phyloP scores from a whole-genome alignment of 1,140 invertebrate genomes.

The Stenopsyche tienmushanensis region DNA sequence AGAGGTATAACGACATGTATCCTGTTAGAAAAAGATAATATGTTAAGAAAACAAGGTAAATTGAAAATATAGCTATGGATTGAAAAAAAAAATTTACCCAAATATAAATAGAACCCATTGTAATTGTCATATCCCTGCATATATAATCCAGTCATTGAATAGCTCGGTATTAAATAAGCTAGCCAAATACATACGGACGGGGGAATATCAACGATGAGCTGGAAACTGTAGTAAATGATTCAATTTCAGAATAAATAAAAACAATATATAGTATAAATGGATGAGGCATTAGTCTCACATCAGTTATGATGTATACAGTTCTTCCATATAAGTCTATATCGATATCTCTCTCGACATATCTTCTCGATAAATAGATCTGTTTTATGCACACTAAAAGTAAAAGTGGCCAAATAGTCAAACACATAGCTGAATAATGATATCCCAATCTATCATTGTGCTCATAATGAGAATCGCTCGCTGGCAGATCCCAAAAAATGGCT shows the following conservation, averaged over 20 bases:
- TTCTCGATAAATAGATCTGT: slow-evolving; percentile 68
- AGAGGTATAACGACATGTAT: slow-evolving; percentile 77
- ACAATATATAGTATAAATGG: no score
- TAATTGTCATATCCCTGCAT: slow-evolving; percentile 63
- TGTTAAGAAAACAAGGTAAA: neutral
- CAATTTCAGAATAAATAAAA: no score
- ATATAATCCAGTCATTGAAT: slow-evolving; percentile 83
- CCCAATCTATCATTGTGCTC: slow-evolving; percentile 75
- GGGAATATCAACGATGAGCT: slow-evolving; percentile 61
- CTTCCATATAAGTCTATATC: slow-evolving; percentile 76
- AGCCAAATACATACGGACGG: slow-evolving; percentile 71
- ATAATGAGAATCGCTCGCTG: slow-evolving; percentile 66
- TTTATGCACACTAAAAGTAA: slow-evolving; percentile 67
- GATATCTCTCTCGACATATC: slow-evolving; percentile 75
- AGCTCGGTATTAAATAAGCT: slow-evolving; percentile 82
- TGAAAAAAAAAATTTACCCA: slow-evolving; percentile 57
- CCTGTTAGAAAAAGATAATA: slow-evolving; percentile 50
- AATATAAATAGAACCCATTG: slow-evolving; percentile 71
- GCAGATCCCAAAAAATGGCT: slow-evolving; percentile 86
- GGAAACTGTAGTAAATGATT: no score
- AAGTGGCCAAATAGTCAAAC: slow-evolving; percentile 74
- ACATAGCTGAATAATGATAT: slow-evolving; percentile 81
- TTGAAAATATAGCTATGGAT: neutral
- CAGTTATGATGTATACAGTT: slow-evolving; percentile 73
- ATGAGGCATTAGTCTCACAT: no score